Conservation (phyloP, 2,888 invertebrate species). For the Entomobrya proxima region DNA sequence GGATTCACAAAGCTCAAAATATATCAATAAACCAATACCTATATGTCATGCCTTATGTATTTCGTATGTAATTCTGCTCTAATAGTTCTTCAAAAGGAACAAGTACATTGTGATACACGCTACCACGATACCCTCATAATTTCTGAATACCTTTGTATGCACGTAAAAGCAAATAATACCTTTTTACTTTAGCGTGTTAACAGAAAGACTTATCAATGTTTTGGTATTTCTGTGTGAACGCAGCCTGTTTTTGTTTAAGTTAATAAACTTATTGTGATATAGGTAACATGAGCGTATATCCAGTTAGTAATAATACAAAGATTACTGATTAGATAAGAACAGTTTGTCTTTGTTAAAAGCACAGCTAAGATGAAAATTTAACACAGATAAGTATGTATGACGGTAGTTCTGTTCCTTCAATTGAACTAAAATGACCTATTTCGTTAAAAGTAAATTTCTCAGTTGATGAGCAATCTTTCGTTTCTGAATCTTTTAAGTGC, state of each 20-base stretch:
- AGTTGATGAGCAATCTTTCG: background rate
- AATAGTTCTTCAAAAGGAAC: too few relatives aligned
- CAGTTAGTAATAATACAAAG: background rate
- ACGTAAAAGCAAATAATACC: background rate
- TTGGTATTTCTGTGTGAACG: constrained; percentile 11
- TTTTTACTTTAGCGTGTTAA: constrained; percentile 11
- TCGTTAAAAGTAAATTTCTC: background rate
- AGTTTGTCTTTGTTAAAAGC: too few relatives aligned
- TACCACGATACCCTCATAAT: too few relatives aligned
- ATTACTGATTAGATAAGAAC: background rate
- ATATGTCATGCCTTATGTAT: too few relatives aligned
- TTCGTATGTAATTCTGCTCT: too few relatives aligned
- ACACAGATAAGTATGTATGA: background rate
- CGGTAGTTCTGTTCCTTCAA: background rate
- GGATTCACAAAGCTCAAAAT: background rate
- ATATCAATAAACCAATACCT: background rate
- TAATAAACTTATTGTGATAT: background rate
- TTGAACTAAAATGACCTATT: background rate
- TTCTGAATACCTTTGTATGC: too few relatives aligned
- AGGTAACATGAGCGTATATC: background rate
- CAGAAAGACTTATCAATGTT: constrained; percentile 13
- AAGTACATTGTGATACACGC: too few relatives aligned
- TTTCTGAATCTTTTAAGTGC: too few relatives aligned
- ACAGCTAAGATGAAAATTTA: too few relatives aligned
- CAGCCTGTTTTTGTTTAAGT: constrained; percentile 40